Evolutionary conservation across 1,140 invertebrate species (phyloP).

Genomic region (Trissolcus basalis): DNA sequence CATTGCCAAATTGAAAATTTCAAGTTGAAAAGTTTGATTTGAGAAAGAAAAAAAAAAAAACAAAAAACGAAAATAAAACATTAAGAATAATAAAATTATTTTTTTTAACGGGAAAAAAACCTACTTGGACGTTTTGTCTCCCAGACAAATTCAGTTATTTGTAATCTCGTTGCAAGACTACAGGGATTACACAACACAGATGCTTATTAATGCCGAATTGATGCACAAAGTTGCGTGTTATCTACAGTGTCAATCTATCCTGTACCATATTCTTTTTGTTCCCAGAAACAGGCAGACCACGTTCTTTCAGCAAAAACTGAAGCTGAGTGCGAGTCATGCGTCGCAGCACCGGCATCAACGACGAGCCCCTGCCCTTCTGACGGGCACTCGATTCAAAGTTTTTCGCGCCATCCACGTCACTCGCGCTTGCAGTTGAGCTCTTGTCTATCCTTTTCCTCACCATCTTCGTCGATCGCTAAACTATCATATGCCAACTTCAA

Average conservation of each 20-base stretch:
- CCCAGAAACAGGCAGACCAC: conserved; percentile 56
- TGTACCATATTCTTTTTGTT: conserved; percentile 60
- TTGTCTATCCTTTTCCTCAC: conserved; percentile 55
- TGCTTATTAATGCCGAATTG: conserved; percentile 45
- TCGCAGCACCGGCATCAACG: conserved; percentile 57
- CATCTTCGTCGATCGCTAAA: conserved; percentile 48
- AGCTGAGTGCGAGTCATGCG: conserved; percentile 56
- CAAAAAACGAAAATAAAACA: not conserved
- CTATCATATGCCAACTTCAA: conserved; percentile 45
- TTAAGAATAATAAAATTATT: no score
- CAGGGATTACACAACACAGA: conserved; percentile 48
- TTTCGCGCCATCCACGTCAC: conserved; percentile 46
- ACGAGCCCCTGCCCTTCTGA: conserved; percentile 51
- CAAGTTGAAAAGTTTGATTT: no score
- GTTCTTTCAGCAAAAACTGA: conserved; percentile 59
- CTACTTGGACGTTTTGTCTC: not conserved
- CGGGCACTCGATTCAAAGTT: conserved; percentile 47
- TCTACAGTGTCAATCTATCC: conserved; percentile 49
- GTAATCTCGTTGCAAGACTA: conserved; percentile 25
- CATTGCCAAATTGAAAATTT: no score
- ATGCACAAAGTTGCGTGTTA: conserved; percentile 44
- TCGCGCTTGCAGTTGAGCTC: conserved; percentile 36
- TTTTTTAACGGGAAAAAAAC: not conserved
- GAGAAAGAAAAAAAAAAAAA: no score
- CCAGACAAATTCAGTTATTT: conserved; percentile 33